phyloP scores from a whole-genome alignment of 2,888 invertebrate genomes.

The Galeruca laticollis region DNA sequence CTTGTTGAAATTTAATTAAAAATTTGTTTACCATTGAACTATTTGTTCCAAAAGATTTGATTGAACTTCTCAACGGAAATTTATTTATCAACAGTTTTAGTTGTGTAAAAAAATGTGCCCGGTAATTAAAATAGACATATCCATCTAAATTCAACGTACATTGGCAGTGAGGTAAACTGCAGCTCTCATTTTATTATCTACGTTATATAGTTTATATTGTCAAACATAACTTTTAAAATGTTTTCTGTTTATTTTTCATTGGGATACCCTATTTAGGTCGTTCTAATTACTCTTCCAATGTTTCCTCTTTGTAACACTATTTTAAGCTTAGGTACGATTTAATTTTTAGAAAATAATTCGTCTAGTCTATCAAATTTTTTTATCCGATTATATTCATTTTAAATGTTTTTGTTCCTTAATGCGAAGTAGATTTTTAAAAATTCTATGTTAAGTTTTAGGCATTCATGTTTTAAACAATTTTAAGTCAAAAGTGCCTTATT shows the following conservation, averaged over 20 bases:
- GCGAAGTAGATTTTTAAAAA: constrained; percentile 37
- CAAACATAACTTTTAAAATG: no score
- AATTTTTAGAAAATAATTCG: constrained; percentile 60
- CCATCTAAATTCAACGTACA: no score
- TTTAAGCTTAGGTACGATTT: constrained; percentile 53
- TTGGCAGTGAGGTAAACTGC: no score
- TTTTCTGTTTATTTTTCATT: not conserved
- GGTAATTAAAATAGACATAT: no score
- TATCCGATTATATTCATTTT: constrained; percentile 56
- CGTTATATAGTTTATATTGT: no score
- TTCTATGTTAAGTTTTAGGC: constrained; percentile 39
- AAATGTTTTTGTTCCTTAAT: constrained; percentile 58
- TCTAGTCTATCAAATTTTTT: constrained; percentile 62
- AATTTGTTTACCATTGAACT: no score
- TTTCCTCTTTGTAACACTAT: constrained; percentile 53
- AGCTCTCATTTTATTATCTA: no score
- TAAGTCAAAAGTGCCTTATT: constrained; percentile 53
- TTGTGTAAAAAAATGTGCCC: no score
- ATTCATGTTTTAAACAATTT: constrained; percentile 46
- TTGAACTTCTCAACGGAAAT: no score
- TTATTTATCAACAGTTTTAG: no score
- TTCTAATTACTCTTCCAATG: constrained; percentile 47
- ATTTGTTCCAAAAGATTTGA: no score
- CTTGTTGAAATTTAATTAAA: no score
- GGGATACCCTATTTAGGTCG: constrained; percentile 11